Evolutionary conservation across 2,888 invertebrate species (phyloP).

Genomic region (Acanthosepion lycidas): DNA sequence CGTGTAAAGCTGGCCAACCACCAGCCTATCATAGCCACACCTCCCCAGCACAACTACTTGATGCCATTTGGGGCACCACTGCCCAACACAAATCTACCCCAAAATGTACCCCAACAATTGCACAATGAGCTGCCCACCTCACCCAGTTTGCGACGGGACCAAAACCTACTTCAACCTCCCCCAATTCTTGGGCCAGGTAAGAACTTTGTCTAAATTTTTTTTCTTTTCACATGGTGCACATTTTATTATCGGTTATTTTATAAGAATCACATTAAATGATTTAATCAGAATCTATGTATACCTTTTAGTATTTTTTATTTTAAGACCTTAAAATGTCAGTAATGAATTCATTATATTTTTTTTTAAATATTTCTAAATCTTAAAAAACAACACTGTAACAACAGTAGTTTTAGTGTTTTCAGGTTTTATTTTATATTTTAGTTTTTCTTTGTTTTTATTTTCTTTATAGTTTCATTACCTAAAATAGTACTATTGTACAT

Average conservation of each 20-base stretch:
- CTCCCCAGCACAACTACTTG: conserved; percentile 66
- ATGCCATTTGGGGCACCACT: conserved; percentile 76
- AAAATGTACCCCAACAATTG: conserved; percentile 82
- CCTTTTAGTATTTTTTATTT: no score
- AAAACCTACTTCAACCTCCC: conserved; percentile 94
- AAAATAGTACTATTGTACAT: no score
- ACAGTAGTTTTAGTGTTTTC: no score
- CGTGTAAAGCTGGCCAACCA: conserved; percentile 70
- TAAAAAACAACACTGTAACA: no score
- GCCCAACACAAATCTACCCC: conserved; percentile 88
- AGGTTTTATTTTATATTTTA: no score
- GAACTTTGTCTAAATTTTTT: not conserved
- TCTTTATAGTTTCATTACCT: no score
- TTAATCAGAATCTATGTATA: no score
- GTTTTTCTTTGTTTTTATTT: no score
- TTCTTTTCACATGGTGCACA: not conserved
- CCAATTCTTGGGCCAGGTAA: conserved; percentile 82
- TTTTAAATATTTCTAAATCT: no score
- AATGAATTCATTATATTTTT: no score
- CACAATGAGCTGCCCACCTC: conserved; percentile 81
- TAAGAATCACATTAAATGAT: no score
- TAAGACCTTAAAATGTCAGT: no score
- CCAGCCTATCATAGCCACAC: conserved; percentile 69
- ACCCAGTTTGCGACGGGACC: conserved; percentile 81
- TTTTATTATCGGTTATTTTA: not conserved